Conservation (phyloP, 2,113 vertebrate species). For the Acrocephalus kingi region DNA sequence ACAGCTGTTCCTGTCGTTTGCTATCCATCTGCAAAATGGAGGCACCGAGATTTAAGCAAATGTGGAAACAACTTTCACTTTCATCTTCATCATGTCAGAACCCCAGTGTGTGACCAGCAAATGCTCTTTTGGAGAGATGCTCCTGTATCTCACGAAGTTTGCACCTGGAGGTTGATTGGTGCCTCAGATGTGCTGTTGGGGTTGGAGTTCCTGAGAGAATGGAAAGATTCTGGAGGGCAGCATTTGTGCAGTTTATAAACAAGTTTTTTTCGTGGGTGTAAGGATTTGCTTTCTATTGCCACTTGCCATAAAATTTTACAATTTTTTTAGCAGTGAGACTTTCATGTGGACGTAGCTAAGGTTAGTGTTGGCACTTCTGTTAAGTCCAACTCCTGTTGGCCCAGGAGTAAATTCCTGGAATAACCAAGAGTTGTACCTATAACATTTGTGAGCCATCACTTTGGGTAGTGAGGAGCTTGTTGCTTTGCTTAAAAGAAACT, state of each 20-base stretch:
- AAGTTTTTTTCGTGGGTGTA: not conserved
- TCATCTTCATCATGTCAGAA: not conserved
- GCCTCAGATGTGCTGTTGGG: not conserved
- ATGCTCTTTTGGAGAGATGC: not conserved
- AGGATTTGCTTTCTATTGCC: not conserved
- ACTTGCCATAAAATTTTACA: not conserved
- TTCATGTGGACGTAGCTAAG: not conserved
- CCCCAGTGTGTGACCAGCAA: not conserved
- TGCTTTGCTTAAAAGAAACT: not conserved
- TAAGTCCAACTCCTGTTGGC: not conserved
- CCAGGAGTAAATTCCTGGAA: not conserved
- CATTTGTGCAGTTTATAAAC: conserved; percentile 12
- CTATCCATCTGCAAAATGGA: not conserved
- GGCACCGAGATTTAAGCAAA: not conserved
- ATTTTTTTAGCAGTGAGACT: not conserved
- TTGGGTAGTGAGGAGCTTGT: not conserved
- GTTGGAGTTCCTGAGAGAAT: not conserved
- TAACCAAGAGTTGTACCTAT: not conserved
- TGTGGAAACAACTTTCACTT: not conserved
- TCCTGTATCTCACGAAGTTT: not conserved
- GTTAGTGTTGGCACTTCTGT: not conserved
- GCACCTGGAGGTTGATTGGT: not conserved
- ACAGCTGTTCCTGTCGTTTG: conserved; percentile 2
- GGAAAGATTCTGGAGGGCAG: not conserved
- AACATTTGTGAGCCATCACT: not conserved